phyloP scores from a whole-genome alignment of 2,888 invertebrate species.

The Ennomos fuscantarius region DNA sequence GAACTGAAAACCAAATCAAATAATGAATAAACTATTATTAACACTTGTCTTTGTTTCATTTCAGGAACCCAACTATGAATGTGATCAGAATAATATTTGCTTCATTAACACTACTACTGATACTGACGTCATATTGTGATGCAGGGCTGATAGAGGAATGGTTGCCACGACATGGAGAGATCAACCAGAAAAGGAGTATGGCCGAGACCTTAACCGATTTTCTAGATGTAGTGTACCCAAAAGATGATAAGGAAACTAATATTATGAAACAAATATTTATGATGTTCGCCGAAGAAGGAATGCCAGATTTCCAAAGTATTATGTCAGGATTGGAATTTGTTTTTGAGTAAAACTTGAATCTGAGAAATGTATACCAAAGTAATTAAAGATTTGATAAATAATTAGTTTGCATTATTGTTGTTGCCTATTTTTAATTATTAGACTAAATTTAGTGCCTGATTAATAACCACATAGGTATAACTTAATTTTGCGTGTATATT shows the following conservation, averaged over 20 bases:
- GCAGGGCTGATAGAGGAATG: slow-evolving; percentile 45
- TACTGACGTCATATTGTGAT: slow-evolving; percentile 40
- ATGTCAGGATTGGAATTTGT: slow-evolving; percentile 47
- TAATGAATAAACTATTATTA: background rate
- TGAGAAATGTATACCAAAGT: background rate
- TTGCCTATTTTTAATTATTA: background rate
- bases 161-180: slow-evolving; percentile 24
- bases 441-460: background rate
- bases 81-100: slow-evolving; percentile 36
- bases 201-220: slow-evolving; percentile 63
- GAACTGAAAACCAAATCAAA: background rate
- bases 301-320: slow-evolving; percentile 29
- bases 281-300: slow-evolving; percentile 59
- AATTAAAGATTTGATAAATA: background rate
- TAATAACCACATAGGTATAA: too few relatives aligned
- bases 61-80: slow-evolving; percentile 48
- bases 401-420: too few relatives aligned
- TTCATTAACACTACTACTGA: slow-evolving; percentile 23
- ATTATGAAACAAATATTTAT: slow-evolving; percentile 68
- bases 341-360: slow-evolving; percentile 28
- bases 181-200: slow-evolving; percentile 55
- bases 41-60: slow-evolving; percentile 32
- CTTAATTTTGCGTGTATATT: too few relatives aligned
- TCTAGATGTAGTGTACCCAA: slow-evolving; percentile 66
- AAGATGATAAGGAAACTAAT: slow-evolving; percentile 67